These are phyloP conservation scores for Plagodis pulveraria DNA, from an alignment of 2,888 invertebrate genomes.

Conservation along the genomic window DNA sequence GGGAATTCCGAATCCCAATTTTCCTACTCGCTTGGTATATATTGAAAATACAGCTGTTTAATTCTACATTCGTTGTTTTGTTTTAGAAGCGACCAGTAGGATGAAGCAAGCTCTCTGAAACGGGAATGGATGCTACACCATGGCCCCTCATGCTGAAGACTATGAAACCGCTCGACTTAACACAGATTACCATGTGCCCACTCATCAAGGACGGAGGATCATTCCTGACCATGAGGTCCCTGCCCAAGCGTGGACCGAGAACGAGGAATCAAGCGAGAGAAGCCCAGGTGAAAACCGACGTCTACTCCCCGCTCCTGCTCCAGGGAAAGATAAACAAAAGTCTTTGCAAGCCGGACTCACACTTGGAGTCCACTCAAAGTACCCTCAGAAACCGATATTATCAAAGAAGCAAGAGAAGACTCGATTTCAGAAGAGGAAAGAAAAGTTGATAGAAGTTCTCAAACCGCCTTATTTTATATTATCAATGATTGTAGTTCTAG, in stretches of 20 bases:
- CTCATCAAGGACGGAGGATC: slow-evolving; percentile 55
- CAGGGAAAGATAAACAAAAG: slow-evolving; percentile 41
- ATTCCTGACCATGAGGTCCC: slow-evolving; percentile 53
- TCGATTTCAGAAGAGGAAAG: slow-evolving; percentile 64
- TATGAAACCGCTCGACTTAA: slow-evolving; percentile 59
- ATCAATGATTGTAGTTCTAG: slow-evolving; percentile 68
- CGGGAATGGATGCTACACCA: slow-evolving; percentile 38
- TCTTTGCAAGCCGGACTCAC: slow-evolving; percentile 66
- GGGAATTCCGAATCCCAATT: slow-evolving; percentile 33
- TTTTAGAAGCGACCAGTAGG: slow-evolving; percentile 28
- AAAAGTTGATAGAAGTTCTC: slow-evolving; percentile 61
- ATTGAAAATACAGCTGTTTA: slow-evolving; percentile 5
- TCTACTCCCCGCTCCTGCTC: slow-evolving; percentile 51
- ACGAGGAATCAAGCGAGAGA: slow-evolving; percentile 51
- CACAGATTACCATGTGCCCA: slow-evolving; percentile 44
- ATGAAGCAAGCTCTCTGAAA: slow-evolving; percentile 27
- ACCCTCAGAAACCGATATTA: slow-evolving; percentile 40
- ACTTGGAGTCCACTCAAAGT: slow-evolving; percentile 55
- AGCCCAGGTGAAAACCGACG: slow-evolving; percentile 66
- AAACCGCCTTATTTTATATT: slow-evolving; percentile 74
- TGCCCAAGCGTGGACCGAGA: slow-evolving; percentile 66
- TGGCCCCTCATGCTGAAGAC: slow-evolving; percentile 63
- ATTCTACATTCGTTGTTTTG: slow-evolving; percentile 8
- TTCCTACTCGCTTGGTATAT: slow-evolving; percentile 30
- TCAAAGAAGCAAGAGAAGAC: slow-evolving; percentile 44